Conservation (phyloP, 2,888 invertebrate species). For the Cheilosia vulpina region DNA sequence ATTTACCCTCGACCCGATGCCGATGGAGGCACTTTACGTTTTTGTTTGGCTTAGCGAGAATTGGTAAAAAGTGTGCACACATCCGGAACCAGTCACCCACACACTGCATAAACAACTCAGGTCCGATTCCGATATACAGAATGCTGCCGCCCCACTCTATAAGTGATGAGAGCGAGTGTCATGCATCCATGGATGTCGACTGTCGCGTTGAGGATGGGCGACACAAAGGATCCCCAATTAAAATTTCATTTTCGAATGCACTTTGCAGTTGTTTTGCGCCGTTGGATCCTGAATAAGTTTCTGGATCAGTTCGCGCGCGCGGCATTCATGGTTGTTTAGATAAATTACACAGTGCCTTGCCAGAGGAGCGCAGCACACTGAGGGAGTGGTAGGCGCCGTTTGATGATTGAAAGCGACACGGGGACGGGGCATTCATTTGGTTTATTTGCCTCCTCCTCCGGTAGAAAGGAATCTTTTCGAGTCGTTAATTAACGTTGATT, state of each 20-base stretch:
- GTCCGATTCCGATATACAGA: neutral
- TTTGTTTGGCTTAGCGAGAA: constrained; percentile 56
- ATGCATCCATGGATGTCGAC: constrained; percentile 70
- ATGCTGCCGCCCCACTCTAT: neutral
- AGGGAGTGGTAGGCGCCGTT: constrained; percentile 69
- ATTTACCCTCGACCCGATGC: constrained; percentile 60
- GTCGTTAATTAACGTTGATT: constrained; percentile 74
- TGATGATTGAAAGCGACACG: constrained; percentile 69
- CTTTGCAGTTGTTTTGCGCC: constrained; percentile 67
- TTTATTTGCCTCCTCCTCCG: constrained; percentile 13
- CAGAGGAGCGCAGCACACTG: neutral
- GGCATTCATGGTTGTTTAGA: constrained; percentile 69
- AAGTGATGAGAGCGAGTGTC: constrained; percentile 38
- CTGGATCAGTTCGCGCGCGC: constrained; percentile 54
- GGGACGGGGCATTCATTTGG: constrained; percentile 64
- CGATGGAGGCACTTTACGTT: constrained; percentile 57
- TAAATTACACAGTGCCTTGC: constrained; percentile 59
- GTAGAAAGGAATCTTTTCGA: constrained; percentile 30
- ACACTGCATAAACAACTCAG: constrained; percentile 1
- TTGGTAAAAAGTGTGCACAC: constrained; percentile 66
- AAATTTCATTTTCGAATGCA: constrained; percentile 75
- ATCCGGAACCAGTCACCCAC: constrained; percentile 68
- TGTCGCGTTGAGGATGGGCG: constrained; percentile 57
- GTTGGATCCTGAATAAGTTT: constrained; percentile 59
- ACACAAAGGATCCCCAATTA: constrained; percentile 73